Evolutionary conservation across 2,888 invertebrate species (phyloP).

Genomic region (Coremacera marginata): DNA sequence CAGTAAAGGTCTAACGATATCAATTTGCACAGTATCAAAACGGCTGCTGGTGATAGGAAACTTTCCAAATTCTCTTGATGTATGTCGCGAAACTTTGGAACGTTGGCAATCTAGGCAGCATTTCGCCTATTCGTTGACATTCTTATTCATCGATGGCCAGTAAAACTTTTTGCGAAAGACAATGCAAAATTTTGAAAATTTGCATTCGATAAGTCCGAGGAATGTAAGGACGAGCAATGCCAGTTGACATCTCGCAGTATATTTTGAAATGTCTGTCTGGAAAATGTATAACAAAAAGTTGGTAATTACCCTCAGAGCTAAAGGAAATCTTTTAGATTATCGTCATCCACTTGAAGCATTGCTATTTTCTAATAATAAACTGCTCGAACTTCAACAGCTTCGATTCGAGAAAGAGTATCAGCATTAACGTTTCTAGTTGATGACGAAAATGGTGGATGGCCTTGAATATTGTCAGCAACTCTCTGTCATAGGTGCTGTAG

Average conservation of each 20-base stretch:
- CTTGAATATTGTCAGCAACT: too few species aligned
- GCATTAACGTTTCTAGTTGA: neutral
- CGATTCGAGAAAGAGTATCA: conserved; percentile 1
- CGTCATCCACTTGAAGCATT: neutral
- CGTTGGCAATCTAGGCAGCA: neutral
- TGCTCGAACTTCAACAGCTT: neutral
- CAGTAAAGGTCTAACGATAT: neutral
- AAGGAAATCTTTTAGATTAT: neutral
- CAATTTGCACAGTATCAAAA: neutral
- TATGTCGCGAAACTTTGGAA: neutral
- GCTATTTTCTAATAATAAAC: neutral
- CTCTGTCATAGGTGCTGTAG: conserved; percentile 14
- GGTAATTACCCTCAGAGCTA: neutral
- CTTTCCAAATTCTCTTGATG: neutral
- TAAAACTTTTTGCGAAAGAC: neutral
- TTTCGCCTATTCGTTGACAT: neutral
- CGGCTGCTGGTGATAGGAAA: neutral
- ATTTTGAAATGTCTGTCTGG: neutral
- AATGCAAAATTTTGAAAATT: conserved; percentile 4
- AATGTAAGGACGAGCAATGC: neutral
- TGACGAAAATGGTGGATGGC: too few species aligned
- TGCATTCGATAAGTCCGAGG: neutral
- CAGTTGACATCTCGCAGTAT: conserved; percentile 12
- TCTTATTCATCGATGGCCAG: neutral
- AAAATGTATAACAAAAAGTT: neutral